Conservation (phyloP, 2,797 vertebrate species). For the Tokudaia tokunoshimensis region DNA sequence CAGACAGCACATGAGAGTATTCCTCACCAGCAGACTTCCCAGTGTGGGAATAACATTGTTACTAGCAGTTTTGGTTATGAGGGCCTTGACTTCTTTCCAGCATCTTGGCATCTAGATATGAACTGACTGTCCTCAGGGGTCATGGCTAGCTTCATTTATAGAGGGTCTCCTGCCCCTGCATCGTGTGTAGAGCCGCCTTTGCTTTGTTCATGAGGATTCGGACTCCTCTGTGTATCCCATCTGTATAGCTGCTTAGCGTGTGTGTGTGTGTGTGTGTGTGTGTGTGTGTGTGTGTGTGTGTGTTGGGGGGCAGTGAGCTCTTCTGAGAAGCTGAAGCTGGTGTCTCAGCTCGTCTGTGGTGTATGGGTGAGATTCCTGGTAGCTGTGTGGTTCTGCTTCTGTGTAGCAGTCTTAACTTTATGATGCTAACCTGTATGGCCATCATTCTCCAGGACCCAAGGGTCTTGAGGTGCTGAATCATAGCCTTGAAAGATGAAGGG, state of each 20-base stretch:
- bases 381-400: not conserved
- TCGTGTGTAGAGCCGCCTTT: too few relatives aligned
- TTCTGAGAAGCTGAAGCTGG: not conserved
- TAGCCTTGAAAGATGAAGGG: conserved; percentile 91
- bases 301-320: not conserved
- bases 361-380: not conserved
- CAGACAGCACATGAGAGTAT: not conserved
- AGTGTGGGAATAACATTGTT: not conserved
- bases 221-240: not conserved
- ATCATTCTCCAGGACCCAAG: conserved; percentile 91
- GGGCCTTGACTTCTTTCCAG: not conserved
- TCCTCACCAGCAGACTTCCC: not conserved
- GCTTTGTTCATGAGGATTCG: not conserved
- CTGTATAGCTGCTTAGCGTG: not conserved
- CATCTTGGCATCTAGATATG: not conserved
- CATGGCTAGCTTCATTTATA: not conserved
- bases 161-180: not conserved
- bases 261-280: not conserved
- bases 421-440: conserved; percentile 91
- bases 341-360: not conserved
- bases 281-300: not conserved
- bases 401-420: not conserved
- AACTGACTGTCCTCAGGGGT: not conserved
- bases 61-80: not conserved
- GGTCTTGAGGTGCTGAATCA: conserved; percentile 87